Evolutionary conservation across 2,113 vertebrate genomes (phyloP), one percentile per base, ranked within the genome.

Genomic region (Suncus etruscus): DNA sequence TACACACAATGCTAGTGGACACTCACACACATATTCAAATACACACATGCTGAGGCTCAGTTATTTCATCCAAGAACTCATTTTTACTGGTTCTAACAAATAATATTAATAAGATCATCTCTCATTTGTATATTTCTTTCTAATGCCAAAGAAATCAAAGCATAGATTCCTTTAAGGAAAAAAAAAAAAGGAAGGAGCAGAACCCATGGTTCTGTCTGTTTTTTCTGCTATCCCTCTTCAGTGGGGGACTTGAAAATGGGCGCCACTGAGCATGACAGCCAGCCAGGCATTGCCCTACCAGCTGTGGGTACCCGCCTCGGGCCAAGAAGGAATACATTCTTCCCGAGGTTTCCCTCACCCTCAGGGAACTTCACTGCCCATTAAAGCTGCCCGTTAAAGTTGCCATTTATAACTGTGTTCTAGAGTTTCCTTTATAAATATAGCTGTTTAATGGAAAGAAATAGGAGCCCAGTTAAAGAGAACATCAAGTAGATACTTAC

Each of bases 381-480:
- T 61, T 61, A 61, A 61, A 61, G 58, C 58, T 61, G 58, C 58
- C 58, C 58, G 22, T 61, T 61, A 61, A 61, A 61, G 58, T 61
- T 61, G 58, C 58, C 58, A 61, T 61, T 61, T 61, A 61, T 61
- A 61, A 61, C 58, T 61, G 58, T 61, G 58, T 20, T 61, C 58
- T 61, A 6, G 18, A 20, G 58, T 61, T 61, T 61, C 58, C 58
- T 85, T 82, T 79, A 87, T 78, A 87, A 84, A 87, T 18, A 61
- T 31, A 27, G 75, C 16, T 79, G 24, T 73, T 89, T 89, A 72
- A 86, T 87, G 72, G 93, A 91, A 89, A 96, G 66, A 89, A 89
- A 85, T 54, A 82, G 66, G 75, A 92, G 8, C 47, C 50, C 72
- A 78, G 39, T 51, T 86, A 93, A 78, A 92, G 86, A 87, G 81